Conservation (phyloP, 2,888 invertebrate species). For the Hirtodrosophila confusa region DNA sequence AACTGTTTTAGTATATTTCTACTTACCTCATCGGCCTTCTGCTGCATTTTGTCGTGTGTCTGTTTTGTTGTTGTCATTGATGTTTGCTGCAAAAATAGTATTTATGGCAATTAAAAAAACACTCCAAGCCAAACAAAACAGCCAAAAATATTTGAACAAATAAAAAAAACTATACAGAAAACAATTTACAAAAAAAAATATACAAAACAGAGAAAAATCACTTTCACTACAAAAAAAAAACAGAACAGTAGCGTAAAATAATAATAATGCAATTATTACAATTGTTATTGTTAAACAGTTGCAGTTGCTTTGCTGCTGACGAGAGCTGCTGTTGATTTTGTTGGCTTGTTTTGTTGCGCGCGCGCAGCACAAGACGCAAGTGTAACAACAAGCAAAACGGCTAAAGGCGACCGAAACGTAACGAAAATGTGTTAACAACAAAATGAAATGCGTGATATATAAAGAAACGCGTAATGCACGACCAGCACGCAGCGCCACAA, state of each 20-base stretch:
- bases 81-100: slow-evolving; percentile 40
- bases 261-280: slow-evolving; percentile 46
- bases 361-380: slow-evolving; percentile 46
- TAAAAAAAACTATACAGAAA: slow-evolving; percentile 15
- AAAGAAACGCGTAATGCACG: slow-evolving; percentile 46
- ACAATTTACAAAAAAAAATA: slow-evolving; percentile 23
- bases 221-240: slow-evolving; percentile 45
- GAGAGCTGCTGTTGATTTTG: slow-evolving; percentile 14
- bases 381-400: slow-evolving; percentile 19
- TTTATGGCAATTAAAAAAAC: slow-evolving; percentile 42
- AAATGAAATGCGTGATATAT: slow-evolving; percentile 26
- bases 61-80: slow-evolving; percentile 4
- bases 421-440: slow-evolving; percentile 29
- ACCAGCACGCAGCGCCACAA: slow-evolving; percentile 65
- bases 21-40: slow-evolving; percentile 70
- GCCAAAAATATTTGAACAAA: slow-evolving; percentile 14
- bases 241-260: slow-evolving; percentile 34
- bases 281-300: slow-evolving; percentile 42
- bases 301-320: slow-evolving; percentile 22
- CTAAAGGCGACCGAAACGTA: slow-evolving; percentile 36
- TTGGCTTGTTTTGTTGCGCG: slow-evolving; percentile 38
- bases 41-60: slow-evolving; percentile 58
- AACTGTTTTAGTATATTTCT: slow-evolving; percentile 2
- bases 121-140: slow-evolving; percentile 29
- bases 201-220: slow-evolving; percentile 31